phyloP scores from a whole-genome alignment of 2,113 vertebrate genomes.

The Scomber colias region DNA sequence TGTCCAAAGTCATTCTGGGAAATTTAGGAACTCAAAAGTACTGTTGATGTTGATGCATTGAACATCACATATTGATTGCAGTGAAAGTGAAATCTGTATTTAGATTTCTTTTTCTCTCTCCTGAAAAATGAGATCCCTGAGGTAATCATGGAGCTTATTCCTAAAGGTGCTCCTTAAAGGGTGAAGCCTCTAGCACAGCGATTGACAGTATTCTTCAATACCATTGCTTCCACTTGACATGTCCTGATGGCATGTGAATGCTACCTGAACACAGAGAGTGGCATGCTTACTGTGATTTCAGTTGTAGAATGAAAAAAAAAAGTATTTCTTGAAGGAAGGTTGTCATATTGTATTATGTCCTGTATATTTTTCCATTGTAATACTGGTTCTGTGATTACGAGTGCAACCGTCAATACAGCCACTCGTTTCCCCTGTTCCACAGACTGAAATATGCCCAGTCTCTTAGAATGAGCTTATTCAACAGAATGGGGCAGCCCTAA shows the following conservation, averaged over 20 bases:
- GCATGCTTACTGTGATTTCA: not conserved
- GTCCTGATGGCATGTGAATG: constrained; percentile 29
- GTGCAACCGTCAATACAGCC: not conserved
- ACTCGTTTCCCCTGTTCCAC: not conserved
- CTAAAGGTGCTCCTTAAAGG: constrained; percentile 32
- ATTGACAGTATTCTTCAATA: constrained; percentile 40
- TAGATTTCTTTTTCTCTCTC: constrained; percentile 8
- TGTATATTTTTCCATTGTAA: not conserved
- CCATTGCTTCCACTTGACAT: constrained; percentile 29
- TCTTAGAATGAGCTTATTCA: constrained; percentile 13
- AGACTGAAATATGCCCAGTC: not conserved
- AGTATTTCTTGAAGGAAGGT: constrained; percentile 18
- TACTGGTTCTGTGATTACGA: not conserved
- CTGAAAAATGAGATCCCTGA: constrained; percentile 19
- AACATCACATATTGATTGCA: constrained; percentile 51
- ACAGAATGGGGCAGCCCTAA: not conserved
- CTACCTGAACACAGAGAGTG: constrained; percentile 20
- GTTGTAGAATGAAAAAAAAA: constrained; percentile 33
- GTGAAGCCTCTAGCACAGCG: constrained; percentile 12
- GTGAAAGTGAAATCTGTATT: constrained; percentile 21
- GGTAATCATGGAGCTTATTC: constrained; percentile 37
- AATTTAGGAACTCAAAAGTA: constrained; percentile 48
- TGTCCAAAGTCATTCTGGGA: constrained; percentile 54
- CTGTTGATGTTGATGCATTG: constrained; percentile 44
- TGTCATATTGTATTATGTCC: constrained; percentile 18